These are phyloP conservation scores for Slavum lentiscoides DNA, from an alignment of 2,888 invertebrate genomes.

Conservation along the genomic window DNA sequence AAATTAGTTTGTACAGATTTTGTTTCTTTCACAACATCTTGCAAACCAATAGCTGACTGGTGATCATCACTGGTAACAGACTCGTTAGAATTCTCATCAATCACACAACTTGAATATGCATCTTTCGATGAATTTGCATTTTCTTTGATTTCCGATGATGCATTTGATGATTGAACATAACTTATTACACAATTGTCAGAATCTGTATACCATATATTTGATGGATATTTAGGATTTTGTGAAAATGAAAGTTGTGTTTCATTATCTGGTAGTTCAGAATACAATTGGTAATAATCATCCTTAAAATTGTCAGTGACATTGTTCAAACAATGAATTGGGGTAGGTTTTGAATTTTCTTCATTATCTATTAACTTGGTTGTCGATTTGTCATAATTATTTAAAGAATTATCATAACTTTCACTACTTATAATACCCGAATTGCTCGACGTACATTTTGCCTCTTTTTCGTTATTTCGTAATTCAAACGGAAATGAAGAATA, in stretches of 20 bases:
- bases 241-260: background rate
- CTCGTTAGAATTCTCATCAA: background rate
- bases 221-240: background rate
- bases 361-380: background rate
- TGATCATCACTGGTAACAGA: background rate
- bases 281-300: conserved; percentile 7
- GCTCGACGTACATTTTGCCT: background rate
- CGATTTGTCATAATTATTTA: background rate
- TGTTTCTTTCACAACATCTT: background rate
- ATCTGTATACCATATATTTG: background rate
- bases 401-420: background rate
- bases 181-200: background rate
- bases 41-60: background rate
- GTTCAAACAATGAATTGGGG: background rate
- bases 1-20: conserved; percentile 5
- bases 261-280: background rate
- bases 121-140: background rate
- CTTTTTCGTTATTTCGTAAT: background rate
- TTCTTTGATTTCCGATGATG: background rate
- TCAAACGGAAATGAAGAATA: background rate
- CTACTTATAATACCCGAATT: conserved; percentile 5
- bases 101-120: background rate
- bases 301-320: background rate
- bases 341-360: background rate
- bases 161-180: conserved; percentile 9